These are phyloP conservation scores for Alloplasta piceator DNA, from an alignment of 2,888 invertebrate species.

Conservation along the genomic window DNA sequence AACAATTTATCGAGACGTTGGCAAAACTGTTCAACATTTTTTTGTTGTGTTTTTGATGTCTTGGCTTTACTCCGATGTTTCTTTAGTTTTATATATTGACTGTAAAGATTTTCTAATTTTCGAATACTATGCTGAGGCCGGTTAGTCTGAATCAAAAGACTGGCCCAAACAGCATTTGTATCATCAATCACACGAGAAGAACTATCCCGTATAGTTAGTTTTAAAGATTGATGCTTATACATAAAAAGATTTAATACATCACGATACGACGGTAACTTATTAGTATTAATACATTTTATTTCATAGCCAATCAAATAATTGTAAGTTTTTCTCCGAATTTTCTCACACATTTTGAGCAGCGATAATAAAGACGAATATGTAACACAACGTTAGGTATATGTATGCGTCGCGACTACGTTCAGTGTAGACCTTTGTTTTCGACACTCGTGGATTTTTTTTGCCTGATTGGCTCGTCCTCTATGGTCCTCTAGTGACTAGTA, in stretches of 20 bases:
- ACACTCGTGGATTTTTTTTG: no score
- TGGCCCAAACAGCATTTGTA: background rate
- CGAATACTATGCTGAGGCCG: background rate
- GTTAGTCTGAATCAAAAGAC: background rate
- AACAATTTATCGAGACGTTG: background rate
- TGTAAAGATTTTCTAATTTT: background rate
- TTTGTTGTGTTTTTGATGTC: background rate
- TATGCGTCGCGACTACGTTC: no score
- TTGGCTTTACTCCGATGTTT: background rate
- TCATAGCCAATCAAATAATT: background rate
- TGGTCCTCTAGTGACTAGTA: no score
- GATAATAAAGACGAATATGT: no score
- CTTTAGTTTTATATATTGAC: background rate
- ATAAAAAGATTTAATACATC: background rate
- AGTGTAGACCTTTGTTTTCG: no score
- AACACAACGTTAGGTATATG: no score
- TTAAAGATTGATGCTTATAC: background rate
- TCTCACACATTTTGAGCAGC: background rate
- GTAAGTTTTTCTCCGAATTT: background rate
- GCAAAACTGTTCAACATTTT: background rate
- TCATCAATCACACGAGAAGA: background rate
- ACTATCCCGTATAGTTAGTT: background rate
- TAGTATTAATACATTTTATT: background rate
- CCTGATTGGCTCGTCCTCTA: no score
- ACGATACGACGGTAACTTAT: background rate